A percentile compares a stretch with the other conserved stretches of the same genome.
Conservation (phyloP, 2,888 invertebrate species). For the Rambutsinella grinnellia region DNA sequence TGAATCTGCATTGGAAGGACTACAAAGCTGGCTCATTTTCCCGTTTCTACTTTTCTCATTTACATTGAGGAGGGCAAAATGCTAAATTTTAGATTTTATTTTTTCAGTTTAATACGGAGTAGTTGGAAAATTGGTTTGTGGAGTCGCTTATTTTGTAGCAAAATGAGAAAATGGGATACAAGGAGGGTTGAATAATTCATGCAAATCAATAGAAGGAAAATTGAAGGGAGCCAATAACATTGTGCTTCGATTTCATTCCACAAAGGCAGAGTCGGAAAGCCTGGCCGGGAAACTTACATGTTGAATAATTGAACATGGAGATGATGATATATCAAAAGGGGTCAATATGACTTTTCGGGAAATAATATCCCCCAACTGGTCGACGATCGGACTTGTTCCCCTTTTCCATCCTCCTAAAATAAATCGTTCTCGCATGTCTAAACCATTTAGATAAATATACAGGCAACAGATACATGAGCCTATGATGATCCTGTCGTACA, state of each 20-base stretch:
- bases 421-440: background rate
- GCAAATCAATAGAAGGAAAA: slow-evolving; percentile 26
- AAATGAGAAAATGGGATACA: background rate
- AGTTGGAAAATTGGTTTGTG: too few relatives aligned
- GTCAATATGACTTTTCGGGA: background rate
- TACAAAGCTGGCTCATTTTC: background rate
- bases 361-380: background rate
- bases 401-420: background rate
- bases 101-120: background rate
- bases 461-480: background rate
- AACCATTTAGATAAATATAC: background rate
- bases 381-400: background rate
- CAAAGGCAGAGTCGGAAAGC: background rate
- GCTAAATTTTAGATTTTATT: background rate
- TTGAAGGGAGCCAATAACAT: background rate
- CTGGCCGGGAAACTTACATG: background rate
- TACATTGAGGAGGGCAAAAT: background rate
- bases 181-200: slow-evolving; percentile 1
- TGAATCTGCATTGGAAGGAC: too few relatives aligned
- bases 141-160: background rate
- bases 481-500: background rate
- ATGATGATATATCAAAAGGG: background rate
- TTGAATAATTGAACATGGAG: background rate
- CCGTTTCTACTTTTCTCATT: background rate
- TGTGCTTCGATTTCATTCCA: background rate